Percentiles rank a stretch among this genome's conserved stretches.
Evolutionary conservation across 2,797 vertebrate species (phyloP).

Genomic region (Pangasius mekongensis): DNA sequence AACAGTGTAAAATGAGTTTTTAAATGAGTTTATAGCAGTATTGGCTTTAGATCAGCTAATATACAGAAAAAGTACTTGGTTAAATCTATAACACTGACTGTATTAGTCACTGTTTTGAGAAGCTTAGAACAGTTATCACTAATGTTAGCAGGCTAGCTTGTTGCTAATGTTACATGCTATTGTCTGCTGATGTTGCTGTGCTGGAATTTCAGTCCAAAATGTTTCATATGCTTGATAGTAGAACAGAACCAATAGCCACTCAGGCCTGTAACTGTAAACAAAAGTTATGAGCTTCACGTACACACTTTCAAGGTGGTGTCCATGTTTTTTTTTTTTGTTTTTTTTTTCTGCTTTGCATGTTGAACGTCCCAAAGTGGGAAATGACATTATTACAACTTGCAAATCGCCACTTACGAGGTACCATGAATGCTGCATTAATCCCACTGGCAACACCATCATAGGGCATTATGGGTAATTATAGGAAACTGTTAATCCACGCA

Average conservation of each 20-base stretch:
- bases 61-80: too few relatives aligned
- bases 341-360: too few relatives aligned
- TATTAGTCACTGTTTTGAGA: too few relatives aligned
- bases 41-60: too few relatives aligned
- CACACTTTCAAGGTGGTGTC: too few relatives aligned
- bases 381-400: neutral
- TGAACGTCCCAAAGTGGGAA: neutral
- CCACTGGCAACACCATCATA: neutral
- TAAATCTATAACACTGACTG: too few relatives aligned
- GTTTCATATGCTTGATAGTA: neutral
- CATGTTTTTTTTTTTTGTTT: too few relatives aligned
- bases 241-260: neutral
- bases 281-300: neutral
- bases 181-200: neutral
- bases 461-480: neutral
- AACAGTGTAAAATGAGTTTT: neutral
- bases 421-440: neutral
- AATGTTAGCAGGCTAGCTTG: neutral
- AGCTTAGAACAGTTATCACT: neutral
- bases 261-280: neutral
- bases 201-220: too few relatives aligned
- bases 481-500: neutral
- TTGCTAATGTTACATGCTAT: neutral
- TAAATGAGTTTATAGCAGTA: too few relatives aligned
- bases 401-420: neutral